Evolutionary conservation across 2,888 invertebrate genomes (phyloP), one percentile per base, ranked within the genome.

Genomic region (Hylaea fasciaria): DNA sequence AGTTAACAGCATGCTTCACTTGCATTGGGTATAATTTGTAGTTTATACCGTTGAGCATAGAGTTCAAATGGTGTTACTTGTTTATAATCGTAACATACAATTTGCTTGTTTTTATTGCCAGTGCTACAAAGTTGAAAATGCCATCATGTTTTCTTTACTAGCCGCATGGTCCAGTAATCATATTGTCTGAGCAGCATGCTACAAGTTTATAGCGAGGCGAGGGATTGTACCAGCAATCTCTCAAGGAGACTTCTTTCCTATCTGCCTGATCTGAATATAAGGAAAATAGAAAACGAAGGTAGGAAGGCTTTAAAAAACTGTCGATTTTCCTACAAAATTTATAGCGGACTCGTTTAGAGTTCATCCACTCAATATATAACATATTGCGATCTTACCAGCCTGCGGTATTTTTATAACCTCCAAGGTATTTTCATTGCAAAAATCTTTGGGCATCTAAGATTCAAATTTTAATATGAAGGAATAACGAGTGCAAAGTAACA

Each of bases 21-120:
- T 29, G n/a, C 39, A 46, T 40, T 39, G 11, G 45, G 13, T 17
- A 41, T 37, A 13, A 52, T 52, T 52, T 52, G 44, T 3, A 32
- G 29, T 43, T 43, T 52, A 52, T 44, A n/a, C 12, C 35, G 32
- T 17, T 52, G 7, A 9, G 40, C 39, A 22, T 29, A 53, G 35
- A 14, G 53, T 53, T 44, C 12, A 53, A 46, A 17, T 51, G 12
- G 12, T 10, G 11, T 3, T 43, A 16, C 11, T 22, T 2, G 11
- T 22, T 49, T 10, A 39, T 35, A 12, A 35, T 5, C 11, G 10
- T 28, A 8, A 37, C 37, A n/a, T 35, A 28, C 4, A 22, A 29
- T 32, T 43, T 12, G 13, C 29, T 29, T 5, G 14, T 12, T 10
- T 13, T 32, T 51, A 43, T 43, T 16, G 14, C 32, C 14, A 17